These are phyloP conservation scores for Petrocephalus schoutedeni DNA, from an alignment of 2,797 vertebrate genomes.

Conservation along the genomic window DNA sequence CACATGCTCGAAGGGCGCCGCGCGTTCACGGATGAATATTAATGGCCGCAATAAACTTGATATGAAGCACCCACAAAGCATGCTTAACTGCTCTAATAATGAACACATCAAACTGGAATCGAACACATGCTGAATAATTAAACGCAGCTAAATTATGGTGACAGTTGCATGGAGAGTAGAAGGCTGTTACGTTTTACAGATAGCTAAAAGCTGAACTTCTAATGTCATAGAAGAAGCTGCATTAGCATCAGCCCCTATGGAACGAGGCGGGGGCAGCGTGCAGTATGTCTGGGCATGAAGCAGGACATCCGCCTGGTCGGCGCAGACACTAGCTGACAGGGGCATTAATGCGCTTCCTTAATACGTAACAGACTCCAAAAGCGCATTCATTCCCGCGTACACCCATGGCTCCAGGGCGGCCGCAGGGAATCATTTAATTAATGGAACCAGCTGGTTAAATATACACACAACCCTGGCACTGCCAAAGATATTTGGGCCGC, in stretches of 20 bases:
- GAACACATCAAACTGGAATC: neutral
- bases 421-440: constrained; percentile 2
- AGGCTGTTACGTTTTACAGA: neutral
- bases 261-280: neutral
- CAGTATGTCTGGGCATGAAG: neutral
- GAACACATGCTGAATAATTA: neutral
- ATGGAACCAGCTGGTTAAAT: neutral
- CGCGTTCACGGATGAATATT: neutral
- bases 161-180: neutral
- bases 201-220: neutral
- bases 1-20: neutral
- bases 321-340: neutral
- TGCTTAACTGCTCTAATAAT: neutral
- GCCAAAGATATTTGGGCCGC: constrained; percentile 6
- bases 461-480: neutral
- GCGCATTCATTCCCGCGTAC: neutral
- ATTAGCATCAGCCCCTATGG: neutral
- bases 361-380: neutral
- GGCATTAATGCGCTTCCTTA: neutral
- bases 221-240: neutral
- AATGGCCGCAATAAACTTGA: neutral
- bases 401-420: neutral
- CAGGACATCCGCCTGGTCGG: neutral
- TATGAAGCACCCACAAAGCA: neutral
- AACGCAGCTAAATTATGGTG: neutral